phyloP scores from a whole-genome alignment of 1,140 invertebrate species.

The Coptotermes formosanus region DNA sequence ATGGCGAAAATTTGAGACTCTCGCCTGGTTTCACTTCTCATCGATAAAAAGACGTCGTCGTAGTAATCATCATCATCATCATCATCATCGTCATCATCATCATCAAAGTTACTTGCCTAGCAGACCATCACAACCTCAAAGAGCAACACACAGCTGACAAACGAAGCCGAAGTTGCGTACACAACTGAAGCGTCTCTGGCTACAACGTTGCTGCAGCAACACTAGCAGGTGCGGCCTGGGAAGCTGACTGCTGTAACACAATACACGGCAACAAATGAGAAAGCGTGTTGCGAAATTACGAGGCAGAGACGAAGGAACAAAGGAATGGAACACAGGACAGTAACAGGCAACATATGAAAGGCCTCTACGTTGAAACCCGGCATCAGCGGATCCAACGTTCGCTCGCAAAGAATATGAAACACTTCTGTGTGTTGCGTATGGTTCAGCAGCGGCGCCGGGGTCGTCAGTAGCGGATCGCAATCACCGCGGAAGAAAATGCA shows the following conservation, averaged over 20 bases:
- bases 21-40: background rate
- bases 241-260: background rate
- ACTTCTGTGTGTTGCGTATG: background rate
- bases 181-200: background rate
- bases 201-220: background rate
- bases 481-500: no score
- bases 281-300: no score
- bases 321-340: background rate
- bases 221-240: background rate
- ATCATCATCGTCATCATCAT: background rate
- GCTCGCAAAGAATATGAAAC: background rate
- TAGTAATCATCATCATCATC: no score
- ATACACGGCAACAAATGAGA: background rate
- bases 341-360: background rate
- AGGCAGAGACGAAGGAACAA: background rate
- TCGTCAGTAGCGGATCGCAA: no score
- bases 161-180: background rate
- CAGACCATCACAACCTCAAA: background rate
- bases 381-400: background rate
- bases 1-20: background rate
- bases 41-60: background rate
- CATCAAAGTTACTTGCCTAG: background rate
- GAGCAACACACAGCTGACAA: background rate
- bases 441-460: background rate
- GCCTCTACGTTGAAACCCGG: background rate